Evolutionary conservation across 2,888 invertebrate species (phyloP).

Genomic region (Silvanus unidentatus): DNA sequence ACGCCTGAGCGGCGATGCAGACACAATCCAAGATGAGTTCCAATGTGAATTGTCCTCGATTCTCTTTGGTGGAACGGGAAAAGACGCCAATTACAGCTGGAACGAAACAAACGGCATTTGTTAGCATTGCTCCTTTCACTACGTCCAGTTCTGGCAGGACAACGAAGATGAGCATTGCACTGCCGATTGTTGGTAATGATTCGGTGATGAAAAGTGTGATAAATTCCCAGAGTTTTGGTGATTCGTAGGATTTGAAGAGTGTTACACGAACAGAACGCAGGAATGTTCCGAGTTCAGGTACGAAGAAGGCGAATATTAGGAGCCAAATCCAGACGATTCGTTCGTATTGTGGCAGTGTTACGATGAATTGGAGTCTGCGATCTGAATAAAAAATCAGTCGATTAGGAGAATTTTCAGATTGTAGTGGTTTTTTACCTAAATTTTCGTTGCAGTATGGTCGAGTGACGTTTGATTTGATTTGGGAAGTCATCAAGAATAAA

Average conservation of each 20-base stretch:
- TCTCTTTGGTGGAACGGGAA: constrained; percentile 11
- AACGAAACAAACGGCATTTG: constrained; percentile 76
- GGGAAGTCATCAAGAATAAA: constrained; percentile 67
- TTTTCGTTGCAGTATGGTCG: constrained; percentile 57
- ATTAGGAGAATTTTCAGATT: not conserved
- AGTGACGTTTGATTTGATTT: constrained; percentile 52
- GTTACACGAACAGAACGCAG: constrained; percentile 57
- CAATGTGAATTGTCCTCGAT: constrained; percentile 15
- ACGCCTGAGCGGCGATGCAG: constrained; percentile 59
- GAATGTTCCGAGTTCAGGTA: constrained; percentile 72
- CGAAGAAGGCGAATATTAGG: constrained; percentile 64
- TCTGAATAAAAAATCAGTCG: constrained; percentile 42
- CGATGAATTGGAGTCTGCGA: constrained; percentile 51
- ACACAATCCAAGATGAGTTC: constrained; percentile 53
- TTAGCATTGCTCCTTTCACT: constrained; percentile 75
- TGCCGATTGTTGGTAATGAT: constrained; percentile 69
- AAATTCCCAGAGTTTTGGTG: constrained; percentile 54
- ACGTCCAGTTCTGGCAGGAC: constrained; percentile 77
- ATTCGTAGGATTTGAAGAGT: constrained; percentile 63
- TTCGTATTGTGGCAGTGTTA: constrained; percentile 57
- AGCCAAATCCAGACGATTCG: constrained; percentile 76
- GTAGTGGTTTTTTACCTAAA: constrained; percentile 35
- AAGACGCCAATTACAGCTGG: constrained; percentile 52
- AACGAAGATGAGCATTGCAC: constrained; percentile 67
- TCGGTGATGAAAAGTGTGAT: constrained; percentile 63